phyloP scores from a whole-genome alignment of 2,113 vertebrate genomes.

The Mastomys natalensis region DNA sequence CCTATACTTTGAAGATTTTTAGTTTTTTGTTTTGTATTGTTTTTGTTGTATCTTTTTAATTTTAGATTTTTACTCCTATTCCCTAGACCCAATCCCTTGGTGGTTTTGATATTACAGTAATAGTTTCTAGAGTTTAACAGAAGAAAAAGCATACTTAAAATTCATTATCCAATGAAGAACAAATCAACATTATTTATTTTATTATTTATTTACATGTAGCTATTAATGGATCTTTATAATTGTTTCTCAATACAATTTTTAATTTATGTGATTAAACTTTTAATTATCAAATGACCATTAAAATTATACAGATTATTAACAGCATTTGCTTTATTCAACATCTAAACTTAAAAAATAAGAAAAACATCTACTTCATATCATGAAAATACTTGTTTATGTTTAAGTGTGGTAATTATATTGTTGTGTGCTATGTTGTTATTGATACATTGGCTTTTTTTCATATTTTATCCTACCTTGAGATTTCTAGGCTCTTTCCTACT shows the following conservation, averaged over 20 bases:
- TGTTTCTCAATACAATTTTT: neutral
- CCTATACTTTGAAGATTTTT: neutral
- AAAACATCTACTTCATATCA: neutral
- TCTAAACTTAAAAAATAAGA: slow-evolving; percentile 19
- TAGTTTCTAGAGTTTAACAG: neutral
- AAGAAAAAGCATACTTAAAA: neutral
- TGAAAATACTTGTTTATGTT: neutral
- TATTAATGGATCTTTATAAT: neutral
- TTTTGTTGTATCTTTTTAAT: neutral
- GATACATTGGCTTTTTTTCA: neutral
- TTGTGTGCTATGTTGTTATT: neutral
- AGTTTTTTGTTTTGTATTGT: neutral
- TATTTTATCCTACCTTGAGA: neutral
- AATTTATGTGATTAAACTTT: neutral
- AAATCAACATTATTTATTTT: neutral
- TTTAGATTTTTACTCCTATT: neutral
- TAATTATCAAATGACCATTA: neutral
- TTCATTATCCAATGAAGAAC: neutral
- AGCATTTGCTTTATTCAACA: neutral
- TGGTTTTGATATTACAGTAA: neutral
- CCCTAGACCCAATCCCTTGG: fast-evolving
- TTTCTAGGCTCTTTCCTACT: slow-evolving; percentile 32
- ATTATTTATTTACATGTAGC: neutral
- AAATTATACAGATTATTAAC: neutral
- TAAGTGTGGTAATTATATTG: neutral